Evolutionary conservation across 2,888 invertebrate species (phyloP).

Genomic region (Elmis aenea): DNA sequence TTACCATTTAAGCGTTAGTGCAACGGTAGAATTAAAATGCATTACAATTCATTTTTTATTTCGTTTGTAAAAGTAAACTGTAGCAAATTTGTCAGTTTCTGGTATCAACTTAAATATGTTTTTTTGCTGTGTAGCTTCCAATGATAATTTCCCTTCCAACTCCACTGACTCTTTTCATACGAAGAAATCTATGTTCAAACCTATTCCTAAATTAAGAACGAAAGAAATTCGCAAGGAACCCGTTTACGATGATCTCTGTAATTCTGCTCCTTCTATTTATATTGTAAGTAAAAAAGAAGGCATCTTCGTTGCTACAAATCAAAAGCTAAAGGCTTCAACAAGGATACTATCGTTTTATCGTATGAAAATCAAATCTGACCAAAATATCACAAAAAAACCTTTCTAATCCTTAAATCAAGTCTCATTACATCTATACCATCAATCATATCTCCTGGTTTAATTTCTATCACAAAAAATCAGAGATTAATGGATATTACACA

Average conservation of each 20-base stretch:
- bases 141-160: conserved; percentile 32
- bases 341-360: too few species aligned
- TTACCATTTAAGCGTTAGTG: too few species aligned
- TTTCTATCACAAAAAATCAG: too few species aligned
- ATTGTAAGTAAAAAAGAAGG: conserved; percentile 31
- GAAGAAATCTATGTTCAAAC: conserved; percentile 43
- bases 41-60: too few species aligned
- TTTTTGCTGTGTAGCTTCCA: conserved; percentile 21
- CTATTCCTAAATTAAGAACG: conserved; percentile 39
- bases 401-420: too few species aligned
- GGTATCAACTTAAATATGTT: background rate
- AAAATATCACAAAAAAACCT: conserved; percentile 22
- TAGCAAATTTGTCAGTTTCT: background rate
- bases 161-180: conserved; percentile 34
- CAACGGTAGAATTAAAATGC: too few species aligned
- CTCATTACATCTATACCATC: too few species aligned
- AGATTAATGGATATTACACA: too few species aligned
- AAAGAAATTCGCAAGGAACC: conserved; percentile 39
- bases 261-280: conserved; percentile 32
- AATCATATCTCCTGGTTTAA: too few species aligned
- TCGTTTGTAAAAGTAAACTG: too few species aligned
- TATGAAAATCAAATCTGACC: conserved; percentile 39
- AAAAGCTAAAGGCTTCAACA: too few species aligned
- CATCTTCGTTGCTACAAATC: too few species aligned
- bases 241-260: conserved; percentile 19